phyloP scores from a whole-genome alignment of 2,888 invertebrate genomes.

The Rhagium mordax region DNA sequence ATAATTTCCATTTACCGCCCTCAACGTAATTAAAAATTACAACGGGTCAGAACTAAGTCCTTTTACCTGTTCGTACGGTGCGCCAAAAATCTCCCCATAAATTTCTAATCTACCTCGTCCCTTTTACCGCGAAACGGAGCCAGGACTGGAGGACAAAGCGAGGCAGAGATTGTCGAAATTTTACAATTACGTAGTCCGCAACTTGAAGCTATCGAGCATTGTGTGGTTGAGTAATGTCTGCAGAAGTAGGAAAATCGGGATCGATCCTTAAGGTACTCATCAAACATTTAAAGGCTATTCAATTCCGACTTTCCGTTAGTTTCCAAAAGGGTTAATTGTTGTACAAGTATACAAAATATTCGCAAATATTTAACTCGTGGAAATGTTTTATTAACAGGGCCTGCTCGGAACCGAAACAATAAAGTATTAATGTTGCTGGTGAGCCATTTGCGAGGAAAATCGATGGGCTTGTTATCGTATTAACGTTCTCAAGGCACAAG shows the following conservation, averaged over 20 bases:
- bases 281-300: not conserved
- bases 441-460: not conserved
- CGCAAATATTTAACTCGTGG: conserved; percentile 8
- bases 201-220: not conserved
- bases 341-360: conserved; percentile 3
- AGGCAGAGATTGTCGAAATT: not conserved
- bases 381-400: conserved; percentile 6
- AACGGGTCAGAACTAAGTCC: not conserved
- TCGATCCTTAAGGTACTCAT: not conserved
- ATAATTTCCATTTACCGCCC: too few species aligned
- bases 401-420: not conserved
- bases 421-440: not conserved
- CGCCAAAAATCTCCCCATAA: conserved; percentile 2
- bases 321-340: conserved; percentile 10
- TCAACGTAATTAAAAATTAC: conserved; percentile 14
- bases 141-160: not conserved
- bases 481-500: not conserved
- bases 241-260: not conserved
- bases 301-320: not conserved
- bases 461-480: not conserved
- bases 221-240: not conserved
- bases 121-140: not conserved
- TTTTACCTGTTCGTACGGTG: not conserved
- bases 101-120: not conserved
- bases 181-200: not conserved